A percentile compares a stretch with the other conserved stretches of the same genome.
Evolutionary conservation across 2,797 vertebrate genomes (phyloP).

Genomic region (Monodelphis domestica): DNA sequence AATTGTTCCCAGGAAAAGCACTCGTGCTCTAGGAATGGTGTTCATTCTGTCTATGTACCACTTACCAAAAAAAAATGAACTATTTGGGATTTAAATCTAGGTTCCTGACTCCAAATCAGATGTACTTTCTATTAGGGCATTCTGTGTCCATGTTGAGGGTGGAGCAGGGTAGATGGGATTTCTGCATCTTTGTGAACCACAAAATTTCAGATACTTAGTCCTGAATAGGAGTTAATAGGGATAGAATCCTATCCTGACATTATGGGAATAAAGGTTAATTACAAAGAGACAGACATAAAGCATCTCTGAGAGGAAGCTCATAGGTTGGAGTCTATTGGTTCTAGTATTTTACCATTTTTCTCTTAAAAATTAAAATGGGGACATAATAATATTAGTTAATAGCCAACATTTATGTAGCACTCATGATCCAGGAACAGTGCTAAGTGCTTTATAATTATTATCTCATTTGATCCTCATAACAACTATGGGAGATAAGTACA

Average conservation of each 20-base stretch:
- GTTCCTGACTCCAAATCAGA: neutral
- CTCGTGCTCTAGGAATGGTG: neutral
- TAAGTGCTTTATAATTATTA: neutral
- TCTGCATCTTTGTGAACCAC: constrained; percentile 18
- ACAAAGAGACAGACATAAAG: neutral
- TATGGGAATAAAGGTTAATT: neutral
- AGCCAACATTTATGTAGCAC: neutral
- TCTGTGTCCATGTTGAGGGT: neutral
- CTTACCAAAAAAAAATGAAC: too few relatives aligned
- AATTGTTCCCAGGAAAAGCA: neutral
- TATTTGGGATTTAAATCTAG: neutral
- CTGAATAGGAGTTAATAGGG: neutral
- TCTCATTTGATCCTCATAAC: neutral
- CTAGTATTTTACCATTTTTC: constrained; percentile 5
- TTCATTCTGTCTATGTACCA: neutral
- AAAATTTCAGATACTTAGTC: neutral
- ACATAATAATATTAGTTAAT: neutral
- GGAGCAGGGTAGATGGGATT: neutral
- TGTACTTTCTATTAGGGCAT: neutral
- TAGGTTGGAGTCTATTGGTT: neutral
- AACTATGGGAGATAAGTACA: neutral
- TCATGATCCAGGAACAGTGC: neutral
- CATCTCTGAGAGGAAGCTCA: neutral
- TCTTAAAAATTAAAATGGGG: neutral
- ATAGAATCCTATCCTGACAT: neutral